A percentile compares a stretch with the other conserved stretches of the same genome.
phyloP scores from a whole-genome alignment of 1,140 invertebrate genomes.

The Glossosoma conforme region DNA sequence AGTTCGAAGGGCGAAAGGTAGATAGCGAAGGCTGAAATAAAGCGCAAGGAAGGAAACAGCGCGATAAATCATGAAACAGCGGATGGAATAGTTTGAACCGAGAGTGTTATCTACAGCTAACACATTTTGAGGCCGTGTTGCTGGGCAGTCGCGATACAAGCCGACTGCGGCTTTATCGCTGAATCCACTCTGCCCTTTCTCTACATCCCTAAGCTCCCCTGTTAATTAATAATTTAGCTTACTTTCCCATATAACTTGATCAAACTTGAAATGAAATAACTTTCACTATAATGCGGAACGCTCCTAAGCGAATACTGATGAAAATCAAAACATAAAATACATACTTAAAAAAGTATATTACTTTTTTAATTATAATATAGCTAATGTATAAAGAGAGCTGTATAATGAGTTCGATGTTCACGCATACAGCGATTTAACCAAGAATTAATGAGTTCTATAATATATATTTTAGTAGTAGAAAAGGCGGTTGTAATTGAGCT shows the following conservation, averaged over 20 bases:
- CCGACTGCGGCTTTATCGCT: background rate
- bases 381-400: too few relatives aligned
- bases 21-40: constrained; percentile 3
- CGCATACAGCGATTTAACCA: too few relatives aligned
- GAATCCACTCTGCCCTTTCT: background rate
- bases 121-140: constrained; percentile 8
- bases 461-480: too few relatives aligned
- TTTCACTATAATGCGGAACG: constrained; percentile 4
- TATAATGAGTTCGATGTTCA: too few relatives aligned
- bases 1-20: constrained; percentile 14
- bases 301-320: too few relatives aligned
- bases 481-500: too few relatives aligned
- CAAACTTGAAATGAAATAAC: constrained; percentile 20
- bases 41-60: constrained; percentile 24
- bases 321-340: too few relatives aligned
- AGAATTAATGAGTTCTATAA: too few relatives aligned
- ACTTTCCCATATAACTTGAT: constrained; percentile 10
- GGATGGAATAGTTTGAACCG: constrained; percentile 23
- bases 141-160: background rate
- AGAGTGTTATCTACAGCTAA: constrained; percentile 13
- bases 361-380: too few relatives aligned
- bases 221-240: constrained; percentile 22
- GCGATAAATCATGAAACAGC: constrained; percentile 27
- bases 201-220: constrained; percentile 10
- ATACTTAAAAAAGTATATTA: too few relatives aligned